Percentiles rank a stretch among this genome's conserved stretches.
phyloP scores from a whole-genome alignment of 1,140 invertebrate genomes.

The Sycophaga agraensis region DNA sequence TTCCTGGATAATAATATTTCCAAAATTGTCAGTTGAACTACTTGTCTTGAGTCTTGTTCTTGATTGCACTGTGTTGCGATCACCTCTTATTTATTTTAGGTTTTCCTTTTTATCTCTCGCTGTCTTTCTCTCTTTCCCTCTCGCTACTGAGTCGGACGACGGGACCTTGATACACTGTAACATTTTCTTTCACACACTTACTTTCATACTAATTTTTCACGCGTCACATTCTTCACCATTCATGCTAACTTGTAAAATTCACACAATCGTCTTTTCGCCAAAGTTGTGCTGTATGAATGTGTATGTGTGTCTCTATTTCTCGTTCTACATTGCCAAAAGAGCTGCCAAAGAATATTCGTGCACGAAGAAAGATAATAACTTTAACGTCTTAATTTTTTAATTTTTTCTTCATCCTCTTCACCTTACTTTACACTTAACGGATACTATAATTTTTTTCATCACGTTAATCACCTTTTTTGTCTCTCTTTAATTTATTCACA shows the following conservation, averaged over 20 bases:
- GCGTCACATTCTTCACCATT: conserved; percentile 1
- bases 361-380: conserved; percentile 43
- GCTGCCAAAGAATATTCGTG: conserved; percentile 52
- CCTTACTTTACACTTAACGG: conserved; percentile 54
- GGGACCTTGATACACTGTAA: conserved; percentile 37
- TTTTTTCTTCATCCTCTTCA: conserved; percentile 30
- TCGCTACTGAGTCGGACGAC: conserved; percentile 52
- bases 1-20: conserved; percentile 19
- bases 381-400: conserved; percentile 42
- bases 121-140: background rate
- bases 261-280: conserved; percentile 28
- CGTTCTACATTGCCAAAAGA: conserved; percentile 52
- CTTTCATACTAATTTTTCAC: conserved; percentile 10
- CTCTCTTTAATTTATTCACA: conserved; percentile 46
- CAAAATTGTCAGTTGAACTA: conserved; percentile 23
- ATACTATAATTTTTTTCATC: conserved; percentile 53
- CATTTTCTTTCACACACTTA: conserved; percentile 13
- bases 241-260: conserved; percentile 14
- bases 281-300: conserved; percentile 29
- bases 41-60: conserved; percentile 14
- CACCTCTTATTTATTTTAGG: background rate
- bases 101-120: conserved; percentile 21
- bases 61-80: conserved; percentile 22
- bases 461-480: conserved; percentile 42
- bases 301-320: conserved; percentile 44